phyloP scores from a whole-genome alignment of 2,888 invertebrate genomes.

The Gari tellinella region DNA sequence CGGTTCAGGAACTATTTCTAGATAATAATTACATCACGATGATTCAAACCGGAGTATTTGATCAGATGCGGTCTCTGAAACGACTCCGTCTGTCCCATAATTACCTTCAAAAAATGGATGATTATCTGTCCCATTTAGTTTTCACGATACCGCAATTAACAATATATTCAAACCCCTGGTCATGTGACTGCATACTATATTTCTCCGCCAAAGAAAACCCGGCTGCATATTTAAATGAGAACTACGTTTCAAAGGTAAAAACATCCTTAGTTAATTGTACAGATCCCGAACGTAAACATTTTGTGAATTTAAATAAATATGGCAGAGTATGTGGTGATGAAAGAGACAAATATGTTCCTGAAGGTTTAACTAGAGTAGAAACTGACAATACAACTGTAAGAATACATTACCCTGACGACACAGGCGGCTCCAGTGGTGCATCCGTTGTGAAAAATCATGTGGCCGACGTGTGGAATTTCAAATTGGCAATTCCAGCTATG shows the following conservation, averaged over 20 bases:
- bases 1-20: conserved; percentile 54
- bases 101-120: conserved; percentile 50
- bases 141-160: conserved; percentile 55
- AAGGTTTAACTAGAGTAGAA: no score
- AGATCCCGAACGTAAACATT: conserved; percentile 7
- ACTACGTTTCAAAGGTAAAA: background rate
- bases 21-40: conserved; percentile 60
- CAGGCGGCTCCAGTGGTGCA: no score
- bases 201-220: conserved; percentile 43
- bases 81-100: conserved; percentile 59
- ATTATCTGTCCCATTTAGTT: conserved; percentile 50
- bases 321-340: conserved; percentile 21
- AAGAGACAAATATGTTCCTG: no score
- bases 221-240: conserved; percentile 21
- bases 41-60: conserved; percentile 59
- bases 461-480: conserved; percentile 10
- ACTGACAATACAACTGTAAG: no score
- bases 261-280: conserved; percentile 19
- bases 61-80: conserved; percentile 52
- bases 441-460: no score
- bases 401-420: no score
- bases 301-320: conserved; percentile 22
- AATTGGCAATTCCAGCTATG: conserved; percentile 44
- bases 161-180: conserved; percentile 61
- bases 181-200: conserved; percentile 63